These are phyloP conservation scores for Macroramphosus scolopax DNA, from an alignment of 2,797 vertebrate species.

Conservation along the genomic window DNA sequence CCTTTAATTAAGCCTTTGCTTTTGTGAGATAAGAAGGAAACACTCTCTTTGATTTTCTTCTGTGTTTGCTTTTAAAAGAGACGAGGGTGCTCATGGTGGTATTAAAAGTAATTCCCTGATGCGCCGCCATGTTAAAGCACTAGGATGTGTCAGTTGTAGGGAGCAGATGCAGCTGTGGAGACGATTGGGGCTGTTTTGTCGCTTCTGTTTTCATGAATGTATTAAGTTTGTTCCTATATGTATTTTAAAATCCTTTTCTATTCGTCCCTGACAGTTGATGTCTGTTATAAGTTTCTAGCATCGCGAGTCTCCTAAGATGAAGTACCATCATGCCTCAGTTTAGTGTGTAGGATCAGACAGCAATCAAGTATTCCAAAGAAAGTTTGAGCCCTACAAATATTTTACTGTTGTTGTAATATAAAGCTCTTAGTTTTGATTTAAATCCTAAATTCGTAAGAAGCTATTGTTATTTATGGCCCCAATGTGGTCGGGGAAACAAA, in stretches of 20 bases:
- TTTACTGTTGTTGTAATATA: no score
- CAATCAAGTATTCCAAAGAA: no score
- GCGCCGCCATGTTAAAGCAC: slow-evolving; percentile 43
- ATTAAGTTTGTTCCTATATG: slow-evolving; percentile 27
- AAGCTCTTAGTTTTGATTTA: no score
- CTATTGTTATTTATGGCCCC: no score
- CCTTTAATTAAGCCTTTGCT: slow-evolving; percentile 77
- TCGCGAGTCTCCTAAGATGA: no score
- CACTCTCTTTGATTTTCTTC: slow-evolving; percentile 67
- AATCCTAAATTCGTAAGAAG: no score
- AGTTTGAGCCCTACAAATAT: no score
- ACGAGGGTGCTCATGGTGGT: slow-evolving; percentile 50
- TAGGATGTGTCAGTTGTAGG: slow-evolving; percentile 60
- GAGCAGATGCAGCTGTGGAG: slow-evolving; percentile 47
- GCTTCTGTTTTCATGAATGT: slow-evolving; percentile 37
- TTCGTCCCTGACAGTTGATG: slow-evolving; percentile 4
- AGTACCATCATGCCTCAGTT: no score
- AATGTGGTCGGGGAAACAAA: no score
- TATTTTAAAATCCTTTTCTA: neutral
- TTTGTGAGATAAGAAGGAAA: slow-evolving; percentile 69
- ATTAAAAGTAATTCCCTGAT: slow-evolving; percentile 57
- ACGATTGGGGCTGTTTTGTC: slow-evolving; percentile 45
- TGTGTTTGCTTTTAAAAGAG: slow-evolving; percentile 61
- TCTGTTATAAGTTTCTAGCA: no score
- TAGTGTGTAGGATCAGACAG: no score